phyloP scores from a whole-genome alignment of 2,888 invertebrate species.

The Helobdella robusta region DNA sequence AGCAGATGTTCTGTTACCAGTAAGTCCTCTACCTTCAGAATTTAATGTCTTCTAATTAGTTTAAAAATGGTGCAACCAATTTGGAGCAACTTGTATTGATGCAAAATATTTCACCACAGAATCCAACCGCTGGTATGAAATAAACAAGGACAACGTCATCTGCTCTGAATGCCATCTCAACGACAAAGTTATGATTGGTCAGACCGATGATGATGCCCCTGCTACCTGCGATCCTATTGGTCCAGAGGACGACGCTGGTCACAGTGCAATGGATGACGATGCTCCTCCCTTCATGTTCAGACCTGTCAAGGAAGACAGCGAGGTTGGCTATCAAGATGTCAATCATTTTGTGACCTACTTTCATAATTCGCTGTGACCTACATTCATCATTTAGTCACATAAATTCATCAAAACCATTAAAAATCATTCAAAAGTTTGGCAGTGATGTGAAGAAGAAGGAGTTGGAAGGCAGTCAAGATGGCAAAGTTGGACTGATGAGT shows the following conservation, averaged over 20 bases:
- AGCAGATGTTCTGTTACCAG: slow-evolving; percentile 66
- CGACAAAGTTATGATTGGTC: slow-evolving; percentile 54
- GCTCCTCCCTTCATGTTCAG: slow-evolving; percentile 51
- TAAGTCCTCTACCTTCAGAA: slow-evolving; percentile 45
- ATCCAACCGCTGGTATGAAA: slow-evolving; percentile 65
- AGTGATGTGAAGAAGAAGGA: too few relatives aligned
- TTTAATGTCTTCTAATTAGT: background rate
- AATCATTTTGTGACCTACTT: too few relatives aligned
- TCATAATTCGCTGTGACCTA: too few relatives aligned
- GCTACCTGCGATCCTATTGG: slow-evolving; percentile 20
- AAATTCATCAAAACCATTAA: too few relatives aligned
- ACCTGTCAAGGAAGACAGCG: slow-evolving; percentile 48
- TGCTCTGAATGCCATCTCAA: slow-evolving; percentile 72
- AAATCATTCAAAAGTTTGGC: too few relatives aligned
- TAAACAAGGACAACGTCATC: slow-evolving; percentile 63
- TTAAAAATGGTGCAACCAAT: background rate
- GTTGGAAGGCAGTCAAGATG: too few relatives aligned
- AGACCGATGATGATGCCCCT: slow-evolving; percentile 19
- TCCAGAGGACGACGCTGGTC: slow-evolving; percentile 51
- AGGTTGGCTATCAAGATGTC: too few relatives aligned
- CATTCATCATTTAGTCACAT: too few relatives aligned
- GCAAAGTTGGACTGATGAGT: too few relatives aligned
- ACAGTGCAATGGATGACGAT: slow-evolving; percentile 30
- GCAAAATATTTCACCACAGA: slow-evolving; percentile 52
- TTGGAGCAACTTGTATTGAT: too few relatives aligned